These are phyloP conservation scores for Scaptomyza parva DNA, from an alignment of 2,888 invertebrate genomes.

Conservation along the genomic window DNA sequence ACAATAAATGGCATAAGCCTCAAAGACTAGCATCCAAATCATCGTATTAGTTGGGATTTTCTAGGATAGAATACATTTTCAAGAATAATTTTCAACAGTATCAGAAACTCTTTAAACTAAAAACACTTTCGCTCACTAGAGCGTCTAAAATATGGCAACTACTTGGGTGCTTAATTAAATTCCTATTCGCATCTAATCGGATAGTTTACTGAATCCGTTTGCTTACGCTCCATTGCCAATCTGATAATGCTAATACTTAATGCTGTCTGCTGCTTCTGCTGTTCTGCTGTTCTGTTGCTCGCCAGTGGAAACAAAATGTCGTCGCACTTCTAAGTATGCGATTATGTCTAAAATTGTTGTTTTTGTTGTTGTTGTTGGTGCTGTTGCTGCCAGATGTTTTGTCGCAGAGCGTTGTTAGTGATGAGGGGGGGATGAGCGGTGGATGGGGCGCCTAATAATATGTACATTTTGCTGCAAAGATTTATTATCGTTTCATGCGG, in stretches of 20 bases:
- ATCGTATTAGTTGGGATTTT: constrained; percentile 16
- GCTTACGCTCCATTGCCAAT: constrained; percentile 49
- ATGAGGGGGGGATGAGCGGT: too few relatives aligned
- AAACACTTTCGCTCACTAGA: constrained; percentile 8
- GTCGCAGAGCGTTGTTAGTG: constrained; percentile 63
- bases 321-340: constrained; percentile 47
- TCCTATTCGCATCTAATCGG: constrained; percentile 24
- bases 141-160: constrained; percentile 27
- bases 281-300: too few relatives aligned
- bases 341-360: constrained; percentile 48
- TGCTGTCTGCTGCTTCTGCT: constrained; percentile 42
- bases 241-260: constrained; percentile 58
- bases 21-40: constrained; percentile 32
- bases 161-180: constrained; percentile 45
- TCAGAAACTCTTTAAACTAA: not conserved
- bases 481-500: constrained; percentile 80
- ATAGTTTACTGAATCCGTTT: constrained; percentile 33
- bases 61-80: not conserved
- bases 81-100: not conserved
- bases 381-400: constrained; percentile 67
- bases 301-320: constrained; percentile 50
- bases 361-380: constrained; percentile 16
- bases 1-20: constrained; percentile 9
- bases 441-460: constrained; percentile 69
- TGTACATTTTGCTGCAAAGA: constrained; percentile 76